Conservation (phyloP, 1,140 invertebrate genomes). For the Conus ventricosus region DNA sequence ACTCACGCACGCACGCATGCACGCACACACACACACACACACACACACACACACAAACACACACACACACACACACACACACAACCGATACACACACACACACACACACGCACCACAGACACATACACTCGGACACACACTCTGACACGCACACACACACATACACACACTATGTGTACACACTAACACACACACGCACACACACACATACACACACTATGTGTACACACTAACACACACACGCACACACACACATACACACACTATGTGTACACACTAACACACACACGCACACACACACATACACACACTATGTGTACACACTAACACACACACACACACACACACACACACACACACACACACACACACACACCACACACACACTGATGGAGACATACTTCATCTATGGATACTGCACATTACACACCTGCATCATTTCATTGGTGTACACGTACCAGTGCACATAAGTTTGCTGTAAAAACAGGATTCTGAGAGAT, state of each 20-base stretch:
- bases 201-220: too few species aligned
- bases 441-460: not conserved
- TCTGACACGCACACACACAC: too few species aligned
- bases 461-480: too few species aligned
- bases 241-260: not conserved
- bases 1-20: not conserved
- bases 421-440: not conserved
- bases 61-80: not conserved
- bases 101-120: not conserved
- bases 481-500: too few species aligned
- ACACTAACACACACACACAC: slow-evolving; percentile 2
- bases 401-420: not conserved
- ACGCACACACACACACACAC: too few species aligned
- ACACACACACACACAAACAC: not conserved
- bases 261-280: too few species aligned
- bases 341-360: too few species aligned
- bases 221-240: too few species aligned
- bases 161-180: too few species aligned
- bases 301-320: not conserved
- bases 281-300: not conserved
- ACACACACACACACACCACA: slow-evolving; percentile 11
- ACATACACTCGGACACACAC: too few species aligned
- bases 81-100: slow-evolving; percentile 2
- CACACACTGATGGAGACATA: not conserved
- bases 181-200: too few species aligned